These are phyloP conservation scores for Hofmannophila pseudospretella DNA, from an alignment of 2,888 invertebrate genomes.

Conservation along the genomic window DNA sequence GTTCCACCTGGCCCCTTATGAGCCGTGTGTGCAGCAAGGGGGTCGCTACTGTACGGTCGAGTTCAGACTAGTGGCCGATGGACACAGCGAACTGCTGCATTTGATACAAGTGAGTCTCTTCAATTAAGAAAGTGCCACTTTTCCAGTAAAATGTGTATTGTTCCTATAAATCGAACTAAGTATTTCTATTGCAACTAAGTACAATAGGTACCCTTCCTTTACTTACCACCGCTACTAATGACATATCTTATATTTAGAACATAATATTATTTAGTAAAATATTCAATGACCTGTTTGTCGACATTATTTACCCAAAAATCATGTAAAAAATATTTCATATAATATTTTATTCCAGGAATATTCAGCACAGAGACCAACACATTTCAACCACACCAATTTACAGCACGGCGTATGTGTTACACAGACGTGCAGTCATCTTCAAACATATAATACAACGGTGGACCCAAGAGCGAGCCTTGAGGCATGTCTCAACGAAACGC, in stretches of 20 bases:
- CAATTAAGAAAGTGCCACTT: no score
- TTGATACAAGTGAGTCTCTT: constrained; percentile 19
- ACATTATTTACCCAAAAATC: no score
- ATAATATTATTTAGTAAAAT: no score
- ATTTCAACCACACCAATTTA: constrained; percentile 7
- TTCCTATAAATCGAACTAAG: no score
- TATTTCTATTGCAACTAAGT: no score
- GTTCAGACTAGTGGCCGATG: constrained; percentile 23
- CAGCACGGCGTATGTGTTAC: constrained; percentile 5
- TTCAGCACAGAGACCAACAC: constrained; percentile 4
- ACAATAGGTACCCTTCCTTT: no score
- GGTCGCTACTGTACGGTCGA: constrained; percentile 27
- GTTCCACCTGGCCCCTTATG: constrained; percentile 17
- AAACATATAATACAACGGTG: constrained; percentile 21
- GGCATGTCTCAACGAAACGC: constrained; percentile 48
- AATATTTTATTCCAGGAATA: constrained; percentile 7
- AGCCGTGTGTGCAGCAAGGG: constrained; percentile 12
- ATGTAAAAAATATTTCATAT: no score
- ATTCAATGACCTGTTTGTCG: no score
- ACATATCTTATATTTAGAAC: no score
- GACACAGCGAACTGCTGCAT: constrained; percentile 28
- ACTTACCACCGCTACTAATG: no score
- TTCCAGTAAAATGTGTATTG: no score
- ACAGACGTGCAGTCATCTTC: constrained; percentile 33
- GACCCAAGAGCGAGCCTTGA: constrained; percentile 39